phyloP scores from a whole-genome alignment of 2,113 vertebrate genomes.

The Chionis minor region DNA sequence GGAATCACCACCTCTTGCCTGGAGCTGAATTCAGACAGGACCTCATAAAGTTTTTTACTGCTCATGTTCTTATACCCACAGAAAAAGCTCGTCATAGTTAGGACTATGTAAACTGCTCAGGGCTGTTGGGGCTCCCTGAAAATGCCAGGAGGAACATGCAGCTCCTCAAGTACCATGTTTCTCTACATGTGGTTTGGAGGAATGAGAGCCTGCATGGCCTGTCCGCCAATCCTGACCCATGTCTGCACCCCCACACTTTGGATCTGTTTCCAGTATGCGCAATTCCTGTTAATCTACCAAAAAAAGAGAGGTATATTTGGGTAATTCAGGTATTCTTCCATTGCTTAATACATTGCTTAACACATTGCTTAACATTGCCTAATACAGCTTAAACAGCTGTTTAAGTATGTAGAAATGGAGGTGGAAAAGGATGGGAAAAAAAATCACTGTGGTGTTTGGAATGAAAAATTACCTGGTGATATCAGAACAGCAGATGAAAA shows the following conservation, averaged over 20 bases:
- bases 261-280: not conserved
- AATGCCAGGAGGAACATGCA: not conserved
- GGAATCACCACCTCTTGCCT: not conserved
- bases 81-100: not conserved
- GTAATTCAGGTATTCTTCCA: not conserved
- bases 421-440: not conserved
- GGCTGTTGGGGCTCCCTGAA: not conserved
- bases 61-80: not conserved
- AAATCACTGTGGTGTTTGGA: not conserved
- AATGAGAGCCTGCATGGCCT: not conserved
- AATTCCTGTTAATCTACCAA: not conserved
- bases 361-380: not conserved
- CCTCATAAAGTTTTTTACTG: not conserved
- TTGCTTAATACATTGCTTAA: not conserved
- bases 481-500: slow-evolving; percentile 98
- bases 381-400: not conserved
- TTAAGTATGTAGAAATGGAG: not conserved
- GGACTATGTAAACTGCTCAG: not conserved
- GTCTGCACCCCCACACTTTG: not conserved
- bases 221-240: not conserved
- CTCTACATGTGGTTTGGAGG: fast-evolving
- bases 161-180: not conserved
- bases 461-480: slow-evolving; percentile 88
- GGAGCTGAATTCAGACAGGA: not conserved
- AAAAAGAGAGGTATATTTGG: not conserved